Conservation (phyloP, 2,888 invertebrate species). For the Troides helena region DNA sequence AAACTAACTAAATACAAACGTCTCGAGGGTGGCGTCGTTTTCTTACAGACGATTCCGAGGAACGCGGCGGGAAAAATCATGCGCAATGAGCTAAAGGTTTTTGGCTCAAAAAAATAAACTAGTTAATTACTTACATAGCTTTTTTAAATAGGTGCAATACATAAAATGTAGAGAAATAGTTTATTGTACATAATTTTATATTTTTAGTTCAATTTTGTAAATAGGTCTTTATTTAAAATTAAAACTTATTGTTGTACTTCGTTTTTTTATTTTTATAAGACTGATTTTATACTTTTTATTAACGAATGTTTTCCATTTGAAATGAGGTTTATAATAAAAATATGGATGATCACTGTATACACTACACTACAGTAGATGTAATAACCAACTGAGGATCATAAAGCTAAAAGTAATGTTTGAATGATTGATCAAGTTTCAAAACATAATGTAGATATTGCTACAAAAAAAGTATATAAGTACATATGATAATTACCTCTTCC, state of each 20-base stretch:
- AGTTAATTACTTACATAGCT: neutral
- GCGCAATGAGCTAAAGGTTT: conserved; percentile 83
- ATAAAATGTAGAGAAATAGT: neutral
- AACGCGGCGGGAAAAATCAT: conserved; percentile 89
- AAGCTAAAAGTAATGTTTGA: no score
- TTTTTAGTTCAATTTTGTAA: neutral
- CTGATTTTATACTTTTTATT: neutral
- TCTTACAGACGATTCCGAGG: conserved; percentile 85
- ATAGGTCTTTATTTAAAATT: neutral
- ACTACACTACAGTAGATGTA: no score
- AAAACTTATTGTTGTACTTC: neutral
- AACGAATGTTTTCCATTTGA: no score
- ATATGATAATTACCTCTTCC: no score
- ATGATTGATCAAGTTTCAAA: no score
- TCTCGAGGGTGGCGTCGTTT: conserved; percentile 84
- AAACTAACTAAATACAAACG: conserved; percentile 87
- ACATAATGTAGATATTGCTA: no score
- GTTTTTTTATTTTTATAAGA: neutral
- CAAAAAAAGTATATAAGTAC: no score
- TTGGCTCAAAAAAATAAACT: conserved; percentile 45
- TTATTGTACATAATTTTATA: neutral
- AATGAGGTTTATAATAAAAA: no score
- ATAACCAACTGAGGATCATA: no score
- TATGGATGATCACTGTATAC: no score
- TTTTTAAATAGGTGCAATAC: neutral